Evolutionary conservation across 1,140 invertebrate genomes (phyloP).

Genomic region (Rhagoletis pomonella): DNA sequence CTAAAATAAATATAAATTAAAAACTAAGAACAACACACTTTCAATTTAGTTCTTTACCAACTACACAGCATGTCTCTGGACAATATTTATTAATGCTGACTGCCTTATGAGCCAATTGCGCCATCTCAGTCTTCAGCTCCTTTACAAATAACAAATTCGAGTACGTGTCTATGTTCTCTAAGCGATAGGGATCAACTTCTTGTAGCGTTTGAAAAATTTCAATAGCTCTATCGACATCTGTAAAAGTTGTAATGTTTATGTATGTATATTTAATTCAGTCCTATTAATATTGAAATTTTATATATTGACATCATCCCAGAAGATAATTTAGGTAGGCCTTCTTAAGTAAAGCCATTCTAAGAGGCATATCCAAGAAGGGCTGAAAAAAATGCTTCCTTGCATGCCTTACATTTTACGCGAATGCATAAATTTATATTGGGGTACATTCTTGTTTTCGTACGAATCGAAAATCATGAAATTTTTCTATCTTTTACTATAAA

Average conservation of each 20-base stretch:
- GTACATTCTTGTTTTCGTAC: no score
- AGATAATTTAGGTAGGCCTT: no score
- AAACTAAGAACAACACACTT: constrained; percentile 55
- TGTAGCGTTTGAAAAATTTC: constrained; percentile 87
- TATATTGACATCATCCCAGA: background rate
- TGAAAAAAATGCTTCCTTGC: no score
- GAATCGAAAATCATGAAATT: background rate
- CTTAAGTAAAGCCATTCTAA: no score
- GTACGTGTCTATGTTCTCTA: constrained; percentile 97
- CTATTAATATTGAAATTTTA: background rate
- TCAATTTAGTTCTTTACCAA: constrained; percentile 80
- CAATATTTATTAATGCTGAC: constrained; percentile 97
- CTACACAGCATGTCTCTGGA: constrained; percentile 98
- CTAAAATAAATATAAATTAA: constrained; percentile 74
- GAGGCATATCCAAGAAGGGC: no score
- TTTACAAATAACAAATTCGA: constrained; percentile 97
- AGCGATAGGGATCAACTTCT: constrained; percentile 90
- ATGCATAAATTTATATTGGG: no score
- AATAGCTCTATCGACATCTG: constrained; percentile 93
- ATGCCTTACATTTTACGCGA: no score
- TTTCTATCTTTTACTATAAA: no score
- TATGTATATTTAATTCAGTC: background rate
- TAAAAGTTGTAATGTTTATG: constrained; percentile 65
- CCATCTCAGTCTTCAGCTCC: constrained; percentile 93
- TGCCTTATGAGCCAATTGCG: constrained; percentile 93